A percentile compares a stretch with the other conserved stretches of the same genome.
Evolutionary conservation across 2,797 vertebrate genomes (phyloP).

Genomic region (Buceros bicornis): DNA sequence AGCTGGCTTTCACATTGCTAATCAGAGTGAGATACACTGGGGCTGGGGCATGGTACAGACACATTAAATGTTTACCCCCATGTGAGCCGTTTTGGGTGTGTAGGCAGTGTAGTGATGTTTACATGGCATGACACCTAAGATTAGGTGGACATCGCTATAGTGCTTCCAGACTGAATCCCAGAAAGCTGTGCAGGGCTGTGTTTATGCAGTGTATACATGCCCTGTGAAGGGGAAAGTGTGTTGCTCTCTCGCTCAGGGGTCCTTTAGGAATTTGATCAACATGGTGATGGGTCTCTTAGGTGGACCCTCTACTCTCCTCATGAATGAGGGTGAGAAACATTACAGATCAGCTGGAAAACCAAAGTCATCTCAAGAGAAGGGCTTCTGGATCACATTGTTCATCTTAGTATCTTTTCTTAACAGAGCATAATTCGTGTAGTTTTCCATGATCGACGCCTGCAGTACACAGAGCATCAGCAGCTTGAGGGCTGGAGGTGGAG

Average conservation of each 20-base stretch:
- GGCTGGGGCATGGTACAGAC: neutral
- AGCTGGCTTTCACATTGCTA: constrained; percentile 14
- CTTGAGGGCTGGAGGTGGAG: constrained; percentile 96
- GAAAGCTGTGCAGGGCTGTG: neutral
- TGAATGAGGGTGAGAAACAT: neutral
- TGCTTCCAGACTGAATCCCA: neutral
- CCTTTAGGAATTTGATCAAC: neutral
- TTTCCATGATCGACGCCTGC: constrained; percentile 93
- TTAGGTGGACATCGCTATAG: constrained; percentile 1
- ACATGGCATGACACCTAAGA: neutral
- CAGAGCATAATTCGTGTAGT: constrained; percentile 94
- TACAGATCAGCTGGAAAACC: constrained; percentile 37
- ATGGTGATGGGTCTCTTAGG: neutral
- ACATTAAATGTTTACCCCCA: neutral
- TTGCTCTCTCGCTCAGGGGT: neutral
- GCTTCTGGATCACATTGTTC: neutral
- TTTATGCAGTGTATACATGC: neutral
- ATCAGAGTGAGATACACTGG: neutral
- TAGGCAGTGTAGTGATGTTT: constrained; percentile 18
- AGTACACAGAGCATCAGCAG: constrained; percentile 94
- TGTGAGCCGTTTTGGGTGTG: neutral
- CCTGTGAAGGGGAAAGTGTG: neutral
- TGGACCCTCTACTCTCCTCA: neutral
- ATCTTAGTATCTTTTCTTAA: constrained; percentile 12
- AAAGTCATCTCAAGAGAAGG: constrained; percentile 5